Evolutionary conservation across 2,888 invertebrate genomes (phyloP), one percentile per base, ranked within the genome.

Genomic region (Cheilosia impressa): DNA sequence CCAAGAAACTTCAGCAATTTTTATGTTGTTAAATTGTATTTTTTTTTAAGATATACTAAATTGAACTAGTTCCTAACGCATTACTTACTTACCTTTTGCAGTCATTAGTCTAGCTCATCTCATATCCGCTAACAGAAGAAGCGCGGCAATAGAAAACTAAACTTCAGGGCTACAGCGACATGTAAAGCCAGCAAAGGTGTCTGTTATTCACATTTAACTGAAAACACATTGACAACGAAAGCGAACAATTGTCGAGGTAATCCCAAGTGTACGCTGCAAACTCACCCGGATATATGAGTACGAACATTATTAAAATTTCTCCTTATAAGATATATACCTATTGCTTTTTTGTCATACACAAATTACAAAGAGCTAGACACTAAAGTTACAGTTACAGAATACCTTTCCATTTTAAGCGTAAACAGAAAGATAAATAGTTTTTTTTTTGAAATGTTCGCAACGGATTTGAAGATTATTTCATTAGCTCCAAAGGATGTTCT

Each of bases 381-480:
- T 57, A 47, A 38, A 55, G 34, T 10, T 34, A 58, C 13, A 50
- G 17, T 58, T 22, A 58, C n/a, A 58, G 1, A 31, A 50, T 55
- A 80, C 31, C 31, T 75, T 34, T 43, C 31, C 7, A 15, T 55
- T 34, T 55, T 55, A 3, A 9, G 55, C 57, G 22, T 4, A 38
- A 57, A 58, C 47, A 45, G 34, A 50, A 43, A 60, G 9, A 52
- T 34, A 34, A 57, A 45, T 34, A n/a, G 15, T 6, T 45, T 9
- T 45, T 34, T 63, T 65, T 52, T 72, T 47, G 53, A 66, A 53
- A 87, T 87, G 87, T 84, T 87, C 62, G 87, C 87, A 63, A 58
- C 87, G 62, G 87, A 87, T 83, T 87, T 87, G 68, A 87, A 87
- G 63, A 87, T 87, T 75, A 75, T 87, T 68, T 66, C 87, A 66